These are phyloP conservation scores for Kryptolebias marmoratus DNA, from an alignment of 2,113 vertebrate species.

Conservation along the genomic window DNA sequence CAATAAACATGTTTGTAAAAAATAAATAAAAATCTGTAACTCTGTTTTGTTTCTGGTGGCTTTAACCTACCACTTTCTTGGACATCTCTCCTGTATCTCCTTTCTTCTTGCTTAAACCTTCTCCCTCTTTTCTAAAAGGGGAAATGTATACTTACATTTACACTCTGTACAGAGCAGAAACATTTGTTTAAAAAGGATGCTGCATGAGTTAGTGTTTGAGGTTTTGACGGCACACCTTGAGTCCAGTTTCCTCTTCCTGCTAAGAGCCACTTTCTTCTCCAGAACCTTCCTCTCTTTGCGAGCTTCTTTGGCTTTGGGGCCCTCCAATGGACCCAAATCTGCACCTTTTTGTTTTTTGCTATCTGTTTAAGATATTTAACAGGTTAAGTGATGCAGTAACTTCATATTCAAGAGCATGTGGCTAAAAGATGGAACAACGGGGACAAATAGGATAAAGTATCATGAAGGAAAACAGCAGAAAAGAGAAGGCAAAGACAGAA, in stretches of 20 bases:
- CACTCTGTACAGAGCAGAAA: background rate
- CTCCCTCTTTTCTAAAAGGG: conserved; percentile 75
- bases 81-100: conserved; percentile 82
- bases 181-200: background rate
- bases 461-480: background rate
- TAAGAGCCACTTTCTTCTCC: conserved; percentile 97
- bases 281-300: conserved; percentile 95
- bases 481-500: background rate
- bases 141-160: conserved; percentile 6
- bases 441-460: background rate
- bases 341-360: conserved; percentile 56
- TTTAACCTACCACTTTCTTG: conserved; percentile 82
- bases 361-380: conserved; percentile 47
- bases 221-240: conserved; percentile 81
- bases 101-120: conserved; percentile 82
- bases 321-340: conserved; percentile 42
- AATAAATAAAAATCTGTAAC: background rate
- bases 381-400: background rate
- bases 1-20: background rate
- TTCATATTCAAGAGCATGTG: background rate
- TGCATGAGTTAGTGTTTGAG: background rate
- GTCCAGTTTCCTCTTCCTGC: conserved; percentile 91
- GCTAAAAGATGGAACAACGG: background rate
- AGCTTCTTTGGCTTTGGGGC: conserved; percentile 89
- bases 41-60: background rate